phyloP scores from a whole-genome alignment of 2,797 vertebrate species.

The Propithecus perrieri region DNA sequence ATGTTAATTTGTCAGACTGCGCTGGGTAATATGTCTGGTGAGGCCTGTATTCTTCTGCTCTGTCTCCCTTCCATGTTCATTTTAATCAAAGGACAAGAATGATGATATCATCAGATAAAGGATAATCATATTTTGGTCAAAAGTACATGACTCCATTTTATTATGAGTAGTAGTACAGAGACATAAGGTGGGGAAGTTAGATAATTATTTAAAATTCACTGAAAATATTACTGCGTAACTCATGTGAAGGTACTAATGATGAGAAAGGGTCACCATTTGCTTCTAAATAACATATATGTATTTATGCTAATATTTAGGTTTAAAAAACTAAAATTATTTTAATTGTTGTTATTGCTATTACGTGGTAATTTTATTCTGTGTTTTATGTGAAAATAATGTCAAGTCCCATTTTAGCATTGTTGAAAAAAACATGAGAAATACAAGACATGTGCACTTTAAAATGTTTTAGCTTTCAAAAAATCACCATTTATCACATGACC shows the following conservation, averaged over 20 bases:
- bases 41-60: neutral
- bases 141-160: neutral
- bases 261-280: neutral
- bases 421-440: neutral
- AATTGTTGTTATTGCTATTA: neutral
- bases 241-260: neutral
- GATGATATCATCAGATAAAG: neutral
- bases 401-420: neutral
- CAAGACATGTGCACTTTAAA: neutral
- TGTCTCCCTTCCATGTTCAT: neutral
- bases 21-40: neutral
- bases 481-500: slow-evolving; percentile 64
- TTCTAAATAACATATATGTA: neutral
- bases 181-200: neutral
- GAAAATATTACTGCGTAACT: neutral
- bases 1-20: neutral
- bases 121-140: neutral
- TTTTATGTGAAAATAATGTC: neutral
- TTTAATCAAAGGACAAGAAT: neutral
- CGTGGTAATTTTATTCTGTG: neutral
- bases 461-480: slow-evolving; percentile 51
- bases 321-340: slow-evolving; percentile 2
- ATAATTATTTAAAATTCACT: neutral
- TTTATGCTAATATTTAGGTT: neutral
- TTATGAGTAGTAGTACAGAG: neutral